Base-by-base conservation (phyloP, 1,140 invertebrate genomes). In the Aphelinus certus region DNA sequence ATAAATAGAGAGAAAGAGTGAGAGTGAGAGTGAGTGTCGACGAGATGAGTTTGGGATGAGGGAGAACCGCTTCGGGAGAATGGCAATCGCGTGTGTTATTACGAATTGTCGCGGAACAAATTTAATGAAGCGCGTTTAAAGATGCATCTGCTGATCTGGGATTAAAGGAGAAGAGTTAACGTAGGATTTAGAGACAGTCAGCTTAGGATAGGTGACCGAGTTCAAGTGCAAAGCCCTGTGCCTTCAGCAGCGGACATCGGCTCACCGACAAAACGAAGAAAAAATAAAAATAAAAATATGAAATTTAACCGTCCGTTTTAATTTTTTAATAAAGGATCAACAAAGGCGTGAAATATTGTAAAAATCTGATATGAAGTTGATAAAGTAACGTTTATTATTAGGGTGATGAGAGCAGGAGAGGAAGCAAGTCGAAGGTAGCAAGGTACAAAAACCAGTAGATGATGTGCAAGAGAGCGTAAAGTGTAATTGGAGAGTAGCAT, bases 181-280 rank as follows among this genome's bases (percentile, higher is more conserved):
- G 77, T 76, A 78, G 74, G 78, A 83, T 75, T 79, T 85, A 26
- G 26, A 87, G 83, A 79, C 77, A 83, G 82, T 84, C 81, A 84
- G 85, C 81, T 87, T 86, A 85, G 79, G 42, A 70, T 87, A 88
- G 85, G 86, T 88, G 86, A 88, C 85, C 86, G 86, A 85, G 86
- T 87, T 82, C 87, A 87, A 88, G 86, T 88, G 87, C 86, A 88
- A 88, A 88, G 85, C 86, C 85, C 82, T 88, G 87, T 88, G 87
- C 87, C 87, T 88, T 88, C 84, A 87, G 85, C 86, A 87, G 83
- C 85, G 83, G 86, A 88, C 83, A 88, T 88, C 86, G 86, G 87
- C 82, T 88, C 86, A 88, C 86, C 85, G 77, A 84, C 82, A 85
- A 82, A 83, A 84, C 82, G 84, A 78, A 76, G 4, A 74, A 72